phyloP scores from a whole-genome alignment of 2,888 invertebrate genomes.

The Doris montereyensis region DNA sequence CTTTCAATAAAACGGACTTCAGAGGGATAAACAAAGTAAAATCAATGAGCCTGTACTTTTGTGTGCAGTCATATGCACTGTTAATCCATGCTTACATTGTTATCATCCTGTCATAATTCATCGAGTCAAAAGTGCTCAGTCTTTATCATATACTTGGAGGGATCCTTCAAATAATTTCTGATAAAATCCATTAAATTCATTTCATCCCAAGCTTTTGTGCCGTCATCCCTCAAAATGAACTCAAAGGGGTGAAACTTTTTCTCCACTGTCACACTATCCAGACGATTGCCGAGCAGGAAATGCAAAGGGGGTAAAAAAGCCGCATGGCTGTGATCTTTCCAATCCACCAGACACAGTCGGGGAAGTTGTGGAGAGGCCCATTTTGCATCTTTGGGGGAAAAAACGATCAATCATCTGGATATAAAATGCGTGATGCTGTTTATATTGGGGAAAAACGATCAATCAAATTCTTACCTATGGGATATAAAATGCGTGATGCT shows the following conservation, averaged over 20 bases:
- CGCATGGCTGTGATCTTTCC: slow-evolving; percentile 61
- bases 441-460: no score
- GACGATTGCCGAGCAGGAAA: neutral
- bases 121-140: slow-evolving; percentile 60
- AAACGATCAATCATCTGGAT: no score
- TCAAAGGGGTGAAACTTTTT: neutral
- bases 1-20: no score
- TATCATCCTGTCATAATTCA: no score
- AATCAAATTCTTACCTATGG: no score
- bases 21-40: no score
- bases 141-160: slow-evolving; percentile 47
- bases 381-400: no score
- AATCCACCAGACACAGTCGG: slow-evolving; percentile 61
- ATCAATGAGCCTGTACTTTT: no score
- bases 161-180: slow-evolving; percentile 48
- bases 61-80: no score
- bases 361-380: slow-evolving; percentile 48
- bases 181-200: slow-evolving; percentile 51
- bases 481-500: no score
- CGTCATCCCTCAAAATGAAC: neutral
- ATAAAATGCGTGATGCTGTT: no score
- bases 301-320: slow-evolving; percentile 60
- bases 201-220: slow-evolving; percentile 18
- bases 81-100: neutral
- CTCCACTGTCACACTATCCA: slow-evolving; percentile 26